Conservation (phyloP, 30 jellyfish, hydroid and myxozoan species). For the Pelagia noctiluca region DNA sequence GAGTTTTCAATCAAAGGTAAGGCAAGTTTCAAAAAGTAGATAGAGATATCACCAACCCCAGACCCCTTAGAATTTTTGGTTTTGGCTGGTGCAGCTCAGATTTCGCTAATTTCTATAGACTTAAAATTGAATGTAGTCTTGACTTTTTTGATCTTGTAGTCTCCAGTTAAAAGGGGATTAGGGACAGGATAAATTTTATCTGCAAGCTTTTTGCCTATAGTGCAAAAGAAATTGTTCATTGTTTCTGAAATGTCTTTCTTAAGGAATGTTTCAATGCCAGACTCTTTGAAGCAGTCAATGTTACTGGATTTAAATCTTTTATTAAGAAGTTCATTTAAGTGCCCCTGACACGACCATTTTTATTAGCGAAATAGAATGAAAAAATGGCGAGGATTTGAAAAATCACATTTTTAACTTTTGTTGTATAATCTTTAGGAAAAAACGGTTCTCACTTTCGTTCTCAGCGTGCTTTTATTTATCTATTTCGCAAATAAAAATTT, state of each 20-base stretch:
- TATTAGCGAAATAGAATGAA: no score
- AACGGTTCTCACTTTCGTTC: no score
- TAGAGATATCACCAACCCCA: not conserved
- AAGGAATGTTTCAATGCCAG: constrained; percentile 44
- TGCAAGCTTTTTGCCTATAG: constrained; percentile 57
- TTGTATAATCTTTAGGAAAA: no score
- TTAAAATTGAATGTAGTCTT: constrained; percentile 1
- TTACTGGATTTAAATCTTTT: constrained; percentile 38
- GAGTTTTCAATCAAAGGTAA: constrained; percentile 3
- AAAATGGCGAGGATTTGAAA: no score
- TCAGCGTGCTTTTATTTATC: no score
- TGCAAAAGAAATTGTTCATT: constrained; percentile 71
- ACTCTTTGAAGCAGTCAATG: constrained; percentile 37
- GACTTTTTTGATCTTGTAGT: no score
- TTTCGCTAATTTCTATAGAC: constrained; percentile 14
- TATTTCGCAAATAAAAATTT: no score
- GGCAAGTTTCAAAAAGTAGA: no score
- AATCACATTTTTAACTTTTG: no score
- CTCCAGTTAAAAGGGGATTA: no score
- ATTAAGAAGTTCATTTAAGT: no score
- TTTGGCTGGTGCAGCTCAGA: constrained; percentile 6
- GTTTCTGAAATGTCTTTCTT: constrained; percentile 40
- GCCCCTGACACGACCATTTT: no score
- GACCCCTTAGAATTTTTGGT: not conserved
- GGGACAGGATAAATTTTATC: constrained; percentile 49